Percentiles rank a stretch among this genome's conserved stretches.
These are phyloP conservation scores for Umimayanthus chanpuru DNA, from an alignment of 92 coral and sea anemone species.

Conservation along the genomic window DNA sequence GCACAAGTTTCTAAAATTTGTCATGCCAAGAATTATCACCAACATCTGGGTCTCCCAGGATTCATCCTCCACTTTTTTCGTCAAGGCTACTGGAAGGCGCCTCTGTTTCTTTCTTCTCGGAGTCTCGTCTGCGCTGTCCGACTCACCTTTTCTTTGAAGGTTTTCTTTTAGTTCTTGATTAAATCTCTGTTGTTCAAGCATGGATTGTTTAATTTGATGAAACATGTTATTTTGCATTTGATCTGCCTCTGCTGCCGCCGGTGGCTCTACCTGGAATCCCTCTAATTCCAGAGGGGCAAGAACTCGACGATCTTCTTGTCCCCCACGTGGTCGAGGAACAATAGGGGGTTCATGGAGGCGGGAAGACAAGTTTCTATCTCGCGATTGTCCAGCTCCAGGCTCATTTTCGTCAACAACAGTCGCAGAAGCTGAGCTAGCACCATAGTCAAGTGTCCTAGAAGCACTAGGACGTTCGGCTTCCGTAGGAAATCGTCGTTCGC, in stretches of 20 bases:
- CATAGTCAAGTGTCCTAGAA: too few species aligned
- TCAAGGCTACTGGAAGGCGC: constrained; percentile 30
- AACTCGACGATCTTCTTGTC: constrained; percentile 12
- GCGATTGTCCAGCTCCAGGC: constrained; percentile 20
- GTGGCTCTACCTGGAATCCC: constrained; percentile 26
- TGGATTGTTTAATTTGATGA: constrained; percentile 25
- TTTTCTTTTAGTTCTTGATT: constrained; percentile 19
- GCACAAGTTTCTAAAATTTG: too few species aligned
- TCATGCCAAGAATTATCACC: too few species aligned
- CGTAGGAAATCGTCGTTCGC: too few species aligned
- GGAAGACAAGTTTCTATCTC: constrained; percentile 14
- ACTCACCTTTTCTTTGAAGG: constrained; percentile 31
- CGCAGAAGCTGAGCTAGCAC: constrained; percentile 25
- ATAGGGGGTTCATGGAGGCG: constrained; percentile 12
- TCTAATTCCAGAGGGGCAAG: constrained; percentile 13
- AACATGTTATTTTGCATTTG: constrained; percentile 26
- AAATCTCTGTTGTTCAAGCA: constrained; percentile 30
- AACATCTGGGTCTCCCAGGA: too few species aligned
- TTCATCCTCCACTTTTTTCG: neutral
- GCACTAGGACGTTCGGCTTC: too few species aligned
- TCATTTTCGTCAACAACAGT: constrained; percentile 13
- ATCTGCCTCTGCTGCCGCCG: constrained; percentile 30
- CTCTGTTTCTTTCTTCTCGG: constrained; percentile 27
- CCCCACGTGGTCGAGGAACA: constrained; percentile 13
- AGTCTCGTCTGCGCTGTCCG: constrained; percentile 35